Base-by-base conservation (phyloP, 1,140 invertebrate genomes). In the Diplogasteroides magnus region DNA sequence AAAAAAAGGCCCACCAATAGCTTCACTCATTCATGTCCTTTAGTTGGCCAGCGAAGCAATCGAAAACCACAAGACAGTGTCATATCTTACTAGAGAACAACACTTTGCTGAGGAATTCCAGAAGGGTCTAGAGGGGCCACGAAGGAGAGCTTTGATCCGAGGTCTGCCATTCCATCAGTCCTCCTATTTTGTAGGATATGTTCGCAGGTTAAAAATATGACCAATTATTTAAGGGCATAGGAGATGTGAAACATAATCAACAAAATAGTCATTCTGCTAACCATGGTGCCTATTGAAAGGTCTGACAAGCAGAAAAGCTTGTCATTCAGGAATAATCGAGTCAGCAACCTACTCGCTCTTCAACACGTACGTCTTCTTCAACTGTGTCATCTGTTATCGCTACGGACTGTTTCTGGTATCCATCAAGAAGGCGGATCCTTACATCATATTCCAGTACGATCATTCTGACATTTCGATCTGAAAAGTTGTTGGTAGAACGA, bases 351-450 rank as follows among this genome's bases (percentile, higher is more conserved):
- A 66, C 74, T 71, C 67, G 31, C 14, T 75, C 0, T 61, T 68
- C 6, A 72, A 74, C 37, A 59, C 64, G 11, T 74, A 74, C 64
- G 66, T 68, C 67, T 75, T 74, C 70, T 74, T 75, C 61, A 71
- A 74, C 60, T 63, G 73, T 48, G 63, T 64, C 37, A 31, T 73
- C 27, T 61, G 58, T 6, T 74, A 74, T 32, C 70, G 70, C 11
- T 58, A 73, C 11, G 73, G 73, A 28, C 68, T 74, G n/a, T 64
- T 61, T 15, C 59, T 74, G n/a, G 72, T 74, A 25, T 73, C 61
- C 55, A 48, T 63, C 31, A 65, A 57, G 3, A 27, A 64, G 23
- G 64, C 67, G 48, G 14, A 58, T 14, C n/a, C 73, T 2, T 64
- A 74, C 31, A 55, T 64, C 60, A 64, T 72, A 15, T 72, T 72